Evolutionary conservation across 2,888 invertebrate species (phyloP), one percentile per base, ranked within the genome.

Genomic region (Stenodera caucasica): DNA sequence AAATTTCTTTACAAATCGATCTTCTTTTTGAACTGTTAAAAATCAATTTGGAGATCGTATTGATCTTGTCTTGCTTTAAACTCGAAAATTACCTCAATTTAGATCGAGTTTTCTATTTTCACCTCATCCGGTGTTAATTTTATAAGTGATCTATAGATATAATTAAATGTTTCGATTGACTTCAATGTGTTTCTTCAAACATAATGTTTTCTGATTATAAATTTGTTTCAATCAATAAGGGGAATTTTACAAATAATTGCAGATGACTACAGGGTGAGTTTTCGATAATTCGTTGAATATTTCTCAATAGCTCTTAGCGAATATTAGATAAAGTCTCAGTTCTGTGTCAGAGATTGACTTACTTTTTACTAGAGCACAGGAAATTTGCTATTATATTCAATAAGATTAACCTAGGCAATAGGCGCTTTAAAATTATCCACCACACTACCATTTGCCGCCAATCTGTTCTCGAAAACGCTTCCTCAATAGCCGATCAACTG

Each of bases 261-360:
- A 79, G 79, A 80, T 80, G 80, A 80, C 75, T 73, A 76, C 74
- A 70, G 72, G 76, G 80, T 79, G 66, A 77, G 78, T 74, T 15
- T 26, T 49, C 2, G 52, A 26, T 52, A 4, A 18, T 51, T 45
- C 29, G n/a, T n/a, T n/a, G n/a, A n/a, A n/a, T 18, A 9, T 5
- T 49, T 29, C 23, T 21, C 21, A 23, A 32, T 52, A 12, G 9
- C 3, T 7, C 2, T 9, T 35, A 1, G 35, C 35, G 12, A 53
- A 18, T 56, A 50, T 59, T 57, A 37, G 57, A 60, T 58, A 51
- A 35, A 60, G 50, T 61, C 63, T 58, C 55, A 56, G 59, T 59
- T 63, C 65, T 65, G 60, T 63, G 63, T 63, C 62, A 65, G 56
- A 65, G 68, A 65, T 67, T 67, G 71, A 66, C 70, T 72, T 71